Percentiles rank a stretch among this genome's conserved stretches.
These are phyloP conservation scores for Mellilla xanthometata DNA, from an alignment of 2,888 invertebrate genomes.

Conservation along the genomic window DNA sequence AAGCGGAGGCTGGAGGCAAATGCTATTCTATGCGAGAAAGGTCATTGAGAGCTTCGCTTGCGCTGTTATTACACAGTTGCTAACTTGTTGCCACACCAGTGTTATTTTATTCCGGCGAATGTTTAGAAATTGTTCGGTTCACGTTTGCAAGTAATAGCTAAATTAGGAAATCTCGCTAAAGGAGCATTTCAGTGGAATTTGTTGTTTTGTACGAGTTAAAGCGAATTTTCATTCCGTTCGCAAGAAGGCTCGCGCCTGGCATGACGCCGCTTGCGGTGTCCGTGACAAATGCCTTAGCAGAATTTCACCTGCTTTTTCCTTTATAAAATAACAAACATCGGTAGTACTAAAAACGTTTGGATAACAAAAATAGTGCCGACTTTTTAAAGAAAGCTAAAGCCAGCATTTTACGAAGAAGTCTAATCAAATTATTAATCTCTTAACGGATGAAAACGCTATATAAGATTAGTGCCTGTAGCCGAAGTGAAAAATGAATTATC, in stretches of 20 bases:
- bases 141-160: slow-evolving; percentile 14
- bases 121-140: slow-evolving; percentile 18
- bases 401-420: slow-evolving; percentile 29
- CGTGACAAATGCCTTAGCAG: slow-evolving; percentile 53
- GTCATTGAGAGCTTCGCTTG: slow-evolving; percentile 9
- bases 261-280: slow-evolving; percentile 31
- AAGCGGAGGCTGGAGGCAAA: slow-evolving; percentile 14
- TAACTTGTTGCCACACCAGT: slow-evolving; percentile 15
- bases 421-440: slow-evolving; percentile 34
- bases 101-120: slow-evolving; percentile 10
- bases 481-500: slow-evolving; percentile 9
- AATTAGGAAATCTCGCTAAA: slow-evolving; percentile 10
- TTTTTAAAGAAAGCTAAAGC: too few relatives aligned
- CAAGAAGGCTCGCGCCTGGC: slow-evolving; percentile 26
- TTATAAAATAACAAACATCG: slow-evolving; percentile 27
- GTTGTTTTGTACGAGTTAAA: slow-evolving; percentile 30
- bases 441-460: slow-evolving; percentile 16
- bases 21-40: slow-evolving; percentile 15
- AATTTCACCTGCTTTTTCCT: slow-evolving; percentile 36
- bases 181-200: slow-evolving; percentile 8
- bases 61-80: slow-evolving; percentile 12
- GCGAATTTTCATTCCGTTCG: slow-evolving; percentile 39
- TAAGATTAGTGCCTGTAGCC: slow-evolving; percentile 9
- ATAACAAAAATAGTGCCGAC: too few relatives aligned
- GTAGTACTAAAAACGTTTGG: too few relatives aligned